Base-by-base conservation (phyloP, 2,113 vertebrate genomes). In the Erythrocebus patas region DNA sequence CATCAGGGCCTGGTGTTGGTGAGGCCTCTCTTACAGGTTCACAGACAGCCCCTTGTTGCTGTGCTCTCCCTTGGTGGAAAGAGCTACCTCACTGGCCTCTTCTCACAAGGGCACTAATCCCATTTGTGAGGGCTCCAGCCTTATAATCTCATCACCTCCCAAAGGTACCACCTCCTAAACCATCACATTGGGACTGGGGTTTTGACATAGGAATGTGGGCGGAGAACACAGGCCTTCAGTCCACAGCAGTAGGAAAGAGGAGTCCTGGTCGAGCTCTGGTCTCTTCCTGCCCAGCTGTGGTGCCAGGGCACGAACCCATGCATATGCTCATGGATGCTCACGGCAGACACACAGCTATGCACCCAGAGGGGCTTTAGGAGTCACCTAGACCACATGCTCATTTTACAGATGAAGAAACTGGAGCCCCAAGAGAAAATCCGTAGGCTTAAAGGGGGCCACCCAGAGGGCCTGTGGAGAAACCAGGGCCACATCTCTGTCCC, bases 331-430 rank as follows among this genome's bases (percentile, higher is more conserved):
- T 22, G 4, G 35, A 40, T 43, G 40, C 20, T 59, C 52, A 32
- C 0, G 1, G 48, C 0, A 12, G 7, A 2, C 17, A 30, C 55
- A 45, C 3, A 48, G n/a, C 23, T 23, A 14, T 13, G 38, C 0
- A 0, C 64, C 11, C 16, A 2, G 14, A 43, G 83, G 40, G 18
- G 45, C 43, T 30, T 76, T n/a, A 0, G 20, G 5, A 23, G 32
- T 2, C 32, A 27, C 64, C 27, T n/a, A 5, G 23, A 55, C 35
- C 45, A 90, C 20, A 43, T 0, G 0, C 4, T n/a, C 18, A 38
- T 66, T 32, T 50, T 11, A 82, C 35, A 50, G 57, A 81, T 57
- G 84, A 81, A 88, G 83, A 91, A 35, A 6, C 38, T 3, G 38
- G 94, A n/a, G 32, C 73, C 75, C 13, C 0, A 1, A 57, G 70